Evolutionary conservation across 2,888 invertebrate genomes (phyloP).

Genomic region (Allophyes oxyacanthae): DNA sequence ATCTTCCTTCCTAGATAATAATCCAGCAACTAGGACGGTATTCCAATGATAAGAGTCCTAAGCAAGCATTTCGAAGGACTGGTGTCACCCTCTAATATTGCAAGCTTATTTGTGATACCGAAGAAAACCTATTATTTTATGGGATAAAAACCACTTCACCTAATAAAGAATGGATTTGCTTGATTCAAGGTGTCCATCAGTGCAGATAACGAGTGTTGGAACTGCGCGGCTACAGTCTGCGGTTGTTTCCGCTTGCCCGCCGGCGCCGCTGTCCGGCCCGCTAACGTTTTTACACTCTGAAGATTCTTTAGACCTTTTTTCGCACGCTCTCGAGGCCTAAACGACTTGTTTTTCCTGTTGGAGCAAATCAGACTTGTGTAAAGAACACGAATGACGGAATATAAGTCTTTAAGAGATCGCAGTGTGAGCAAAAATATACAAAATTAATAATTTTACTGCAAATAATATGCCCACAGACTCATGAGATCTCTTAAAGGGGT

Average conservation of each 20-base stretch:
- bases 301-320: conserved; percentile 97
- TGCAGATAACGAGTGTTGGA: conserved; percentile 96
- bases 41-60: too few relatives aligned
- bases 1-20: too few relatives aligned
- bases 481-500: conserved; percentile 54
- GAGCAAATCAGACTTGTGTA: conserved; percentile 39
- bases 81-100: too few relatives aligned
- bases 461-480: conserved; percentile 22
- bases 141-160: conserved; percentile 63
- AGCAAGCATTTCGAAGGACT: too few relatives aligned
- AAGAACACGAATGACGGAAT: conserved; percentile 2
- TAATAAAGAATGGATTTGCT: conserved; percentile 89
- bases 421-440: conserved; percentile 12
- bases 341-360: conserved; percentile 96
- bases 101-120: too few relatives aligned
- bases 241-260: conserved; percentile 94
- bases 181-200: conserved; percentile 98
- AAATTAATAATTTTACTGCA: background rate
- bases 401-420: conserved; percentile 45
- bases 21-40: too few relatives aligned
- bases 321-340: conserved; percentile 95
- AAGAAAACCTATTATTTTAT: background rate
- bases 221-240: conserved; percentile 98
- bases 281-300: conserved; percentile 97
- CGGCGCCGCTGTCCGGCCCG: conserved; percentile 92